A percentile compares a stretch with the other conserved stretches of the same genome.
phyloP scores from a whole-genome alignment of 2,113 vertebrate genomes.

The Phyllopteryx taeniolatus region DNA sequence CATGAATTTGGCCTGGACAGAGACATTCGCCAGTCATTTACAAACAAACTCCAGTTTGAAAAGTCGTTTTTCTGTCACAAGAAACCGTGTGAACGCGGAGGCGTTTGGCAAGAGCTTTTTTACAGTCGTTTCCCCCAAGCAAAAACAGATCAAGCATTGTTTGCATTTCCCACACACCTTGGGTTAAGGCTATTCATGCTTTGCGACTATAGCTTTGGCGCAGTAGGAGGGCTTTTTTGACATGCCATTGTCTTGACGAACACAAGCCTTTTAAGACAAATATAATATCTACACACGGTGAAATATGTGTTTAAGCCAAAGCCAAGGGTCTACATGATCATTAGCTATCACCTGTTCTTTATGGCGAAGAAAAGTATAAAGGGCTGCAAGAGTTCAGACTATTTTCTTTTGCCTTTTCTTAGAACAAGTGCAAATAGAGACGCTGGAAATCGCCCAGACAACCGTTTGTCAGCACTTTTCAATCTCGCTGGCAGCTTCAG shows the following conservation, averaged over 20 bases:
- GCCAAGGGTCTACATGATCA: neutral
- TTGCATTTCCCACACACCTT: constrained; percentile 40
- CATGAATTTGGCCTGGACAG: too few relatives aligned
- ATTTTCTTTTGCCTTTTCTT: constrained; percentile 18
- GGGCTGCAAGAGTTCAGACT: constrained; percentile 25
- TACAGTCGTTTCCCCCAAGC: constrained; percentile 32
- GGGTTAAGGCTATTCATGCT: constrained; percentile 34
- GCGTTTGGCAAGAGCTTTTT: constrained; percentile 7
- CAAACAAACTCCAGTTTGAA: neutral
- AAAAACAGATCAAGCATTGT: constrained; percentile 48
- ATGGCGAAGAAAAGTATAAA: constrained; percentile 5
- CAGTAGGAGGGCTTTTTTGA: neutral
- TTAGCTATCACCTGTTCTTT: neutral
- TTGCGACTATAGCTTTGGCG: constrained; percentile 14
- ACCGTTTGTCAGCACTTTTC: constrained; percentile 71
- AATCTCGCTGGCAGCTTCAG: constrained; percentile 52
- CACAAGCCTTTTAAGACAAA: too few relatives aligned
- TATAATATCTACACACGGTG: neutral
- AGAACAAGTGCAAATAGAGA: constrained; percentile 57
- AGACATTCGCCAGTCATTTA: neutral
- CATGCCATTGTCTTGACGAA: neutral
- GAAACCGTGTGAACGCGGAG: constrained; percentile 38
- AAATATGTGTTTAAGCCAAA: neutral
- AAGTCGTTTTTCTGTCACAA: constrained; percentile 52
- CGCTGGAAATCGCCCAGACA: constrained; percentile 42